Conservation (phyloP, 2,888 invertebrate species). For the Seira ritae region DNA sequence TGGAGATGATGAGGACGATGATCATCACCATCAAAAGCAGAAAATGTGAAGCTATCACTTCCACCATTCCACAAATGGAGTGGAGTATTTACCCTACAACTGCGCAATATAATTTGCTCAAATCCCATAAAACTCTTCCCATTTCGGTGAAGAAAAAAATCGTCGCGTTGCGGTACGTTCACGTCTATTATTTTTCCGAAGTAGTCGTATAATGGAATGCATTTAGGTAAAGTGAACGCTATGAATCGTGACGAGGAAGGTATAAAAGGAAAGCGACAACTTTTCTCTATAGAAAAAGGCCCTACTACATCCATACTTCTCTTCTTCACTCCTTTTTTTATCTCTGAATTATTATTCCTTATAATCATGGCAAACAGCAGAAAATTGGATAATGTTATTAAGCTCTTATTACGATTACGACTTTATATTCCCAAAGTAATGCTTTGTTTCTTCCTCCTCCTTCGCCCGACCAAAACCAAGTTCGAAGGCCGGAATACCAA, state of each 20-base stretch:
- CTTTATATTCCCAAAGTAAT: constrained; percentile 11
- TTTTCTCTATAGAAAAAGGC: background rate
- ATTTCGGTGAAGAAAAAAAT: constrained; percentile 40
- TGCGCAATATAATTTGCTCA: constrained; percentile 59
- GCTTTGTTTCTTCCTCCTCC: background rate
- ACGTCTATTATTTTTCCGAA: constrained; percentile 11
- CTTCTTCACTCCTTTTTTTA: constrained; percentile 9
- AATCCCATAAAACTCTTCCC: constrained; percentile 62
- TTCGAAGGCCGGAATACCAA: background rate
- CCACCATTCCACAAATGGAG: constrained; percentile 35
- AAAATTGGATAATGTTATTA: constrained; percentile 11
- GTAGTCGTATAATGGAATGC: constrained; percentile 4
- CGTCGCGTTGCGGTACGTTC: constrained; percentile 11
- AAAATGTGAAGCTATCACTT: background rate
- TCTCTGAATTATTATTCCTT: constrained; percentile 7
- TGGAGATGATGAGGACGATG: background rate
- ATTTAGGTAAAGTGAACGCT: constrained; percentile 11
- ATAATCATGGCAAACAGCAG: constrained; percentile 6
- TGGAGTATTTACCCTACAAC: constrained; percentile 31
- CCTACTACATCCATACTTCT: too few relatives aligned
- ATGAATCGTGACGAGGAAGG: constrained; percentile 11
- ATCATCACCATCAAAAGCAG: background rate
- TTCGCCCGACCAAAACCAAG: background rate
- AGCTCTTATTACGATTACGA: constrained; percentile 5
- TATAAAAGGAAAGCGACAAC: constrained; percentile 6